A percentile compares a stretch with the other conserved stretches of the same genome.
These are phyloP conservation scores for Urocynchramus pylzowi DNA, from an alignment of 2,113 vertebrate species.

Conservation along the genomic window DNA sequence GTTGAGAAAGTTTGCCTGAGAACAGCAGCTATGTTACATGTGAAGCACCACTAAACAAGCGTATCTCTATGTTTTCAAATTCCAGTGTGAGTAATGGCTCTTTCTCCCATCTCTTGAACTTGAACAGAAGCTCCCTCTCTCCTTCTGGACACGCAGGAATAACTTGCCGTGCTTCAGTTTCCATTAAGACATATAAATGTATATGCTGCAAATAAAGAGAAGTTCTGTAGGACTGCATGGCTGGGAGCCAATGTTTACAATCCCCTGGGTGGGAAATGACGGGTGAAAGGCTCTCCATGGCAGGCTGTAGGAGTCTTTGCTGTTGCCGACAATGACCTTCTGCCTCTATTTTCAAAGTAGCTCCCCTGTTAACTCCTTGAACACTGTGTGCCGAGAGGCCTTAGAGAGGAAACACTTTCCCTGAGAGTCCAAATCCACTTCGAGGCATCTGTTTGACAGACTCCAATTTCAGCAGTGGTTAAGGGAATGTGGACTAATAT, in stretches of 20 bases:
- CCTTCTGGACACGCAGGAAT: conserved; percentile 43
- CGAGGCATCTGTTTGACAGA: not conserved
- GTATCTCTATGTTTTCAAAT: conserved; percentile 69
- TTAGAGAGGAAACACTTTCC: conserved; percentile 59
- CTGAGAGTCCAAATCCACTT: conserved; percentile 17
- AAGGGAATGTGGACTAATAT: not conserved
- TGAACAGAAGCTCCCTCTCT: conserved; percentile 57
- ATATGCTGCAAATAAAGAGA: conserved; percentile 70
- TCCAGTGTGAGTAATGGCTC: conserved; percentile 44
- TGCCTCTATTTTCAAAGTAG: conserved; percentile 77
- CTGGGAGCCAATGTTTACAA: conserved; percentile 89
- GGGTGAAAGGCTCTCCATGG: conserved; percentile 84
- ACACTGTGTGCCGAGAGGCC: conserved; percentile 40
- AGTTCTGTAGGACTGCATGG: conserved; percentile 77
- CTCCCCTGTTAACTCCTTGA: conserved; percentile 76
- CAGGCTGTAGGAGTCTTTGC: conserved; percentile 81
- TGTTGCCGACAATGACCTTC: conserved; percentile 78
- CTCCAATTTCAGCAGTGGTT: conserved; percentile 33
- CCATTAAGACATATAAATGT: conserved; percentile 64
- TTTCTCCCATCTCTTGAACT: not conserved
- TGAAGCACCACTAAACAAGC: conserved; percentile 65
- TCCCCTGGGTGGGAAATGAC: conserved; percentile 88
- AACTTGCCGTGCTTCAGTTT: conserved; percentile 32
- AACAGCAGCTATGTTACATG: conserved; percentile 63
- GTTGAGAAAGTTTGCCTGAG: conserved; percentile 79